These are phyloP conservation scores for Tridacna crocea DNA, from an alignment of 2,888 invertebrate genomes.

Conservation along the genomic window DNA sequence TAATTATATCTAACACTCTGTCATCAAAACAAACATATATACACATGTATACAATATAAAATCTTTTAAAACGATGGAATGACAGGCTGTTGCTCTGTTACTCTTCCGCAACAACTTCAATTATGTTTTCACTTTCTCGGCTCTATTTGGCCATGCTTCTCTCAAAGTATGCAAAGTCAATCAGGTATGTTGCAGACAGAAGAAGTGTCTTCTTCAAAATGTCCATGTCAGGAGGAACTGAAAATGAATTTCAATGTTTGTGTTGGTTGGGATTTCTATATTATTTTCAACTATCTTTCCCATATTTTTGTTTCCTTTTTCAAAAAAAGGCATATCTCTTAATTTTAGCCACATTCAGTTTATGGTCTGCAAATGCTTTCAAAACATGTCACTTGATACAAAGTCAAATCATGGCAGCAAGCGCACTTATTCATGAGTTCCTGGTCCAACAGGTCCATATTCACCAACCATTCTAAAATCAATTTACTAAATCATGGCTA, in stretches of 20 bases:
- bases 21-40: no score
- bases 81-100: no score
- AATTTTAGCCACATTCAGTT: neutral
- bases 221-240: constrained; percentile 75
- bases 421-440: no score
- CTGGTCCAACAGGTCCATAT: no score
- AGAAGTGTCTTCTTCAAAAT: constrained; percentile 76
- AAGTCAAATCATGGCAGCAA: no score
- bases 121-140: neutral
- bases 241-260: constrained; percentile 30
- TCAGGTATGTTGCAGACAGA: constrained; percentile 77
- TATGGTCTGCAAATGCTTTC: neutral
- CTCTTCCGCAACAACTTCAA: no score
- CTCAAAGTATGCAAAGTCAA: constrained; percentile 82
- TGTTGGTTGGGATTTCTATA: neutral
- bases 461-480: no score
- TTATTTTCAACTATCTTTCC: neutral
- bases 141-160: constrained; percentile 63
- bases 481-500: no score
- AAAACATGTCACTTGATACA: neutral
- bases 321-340: neutral
- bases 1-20: no score
- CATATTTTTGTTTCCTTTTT: neutral
- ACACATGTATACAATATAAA: no score
- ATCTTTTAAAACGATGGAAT: no score